Evolutionary conservation across 1,140 invertebrate genomes (phyloP).

Genomic region (Cepaea nemoralis): DNA sequence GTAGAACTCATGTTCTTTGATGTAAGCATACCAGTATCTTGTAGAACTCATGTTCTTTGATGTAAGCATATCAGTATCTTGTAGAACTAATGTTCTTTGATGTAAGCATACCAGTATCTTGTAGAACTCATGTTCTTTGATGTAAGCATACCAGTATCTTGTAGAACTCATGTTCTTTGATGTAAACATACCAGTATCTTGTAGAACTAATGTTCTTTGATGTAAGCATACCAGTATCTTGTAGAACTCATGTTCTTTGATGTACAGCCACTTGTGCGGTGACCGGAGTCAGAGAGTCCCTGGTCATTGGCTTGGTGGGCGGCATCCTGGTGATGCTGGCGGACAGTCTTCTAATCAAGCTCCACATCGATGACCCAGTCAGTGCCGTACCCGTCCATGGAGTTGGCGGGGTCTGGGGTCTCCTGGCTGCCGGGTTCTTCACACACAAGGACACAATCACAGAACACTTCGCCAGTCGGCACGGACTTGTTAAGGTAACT

Average conservation of each 20-base stretch:
- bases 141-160: too few relatives aligned
- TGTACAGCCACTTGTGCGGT: constrained; percentile 85
- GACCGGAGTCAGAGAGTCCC: constrained; percentile 86
- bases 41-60: too few relatives aligned
- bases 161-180: too few relatives aligned
- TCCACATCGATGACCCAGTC: constrained; percentile 90
- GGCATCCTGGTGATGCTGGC: constrained; percentile 79
- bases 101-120: too few relatives aligned
- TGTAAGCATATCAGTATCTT: too few relatives aligned
- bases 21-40: too few relatives aligned
- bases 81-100: too few relatives aligned
- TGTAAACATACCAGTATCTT: too few relatives aligned
- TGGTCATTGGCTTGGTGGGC: constrained; percentile 86
- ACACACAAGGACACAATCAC: constrained; percentile 87
- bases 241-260: not conserved
- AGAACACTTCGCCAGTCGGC: constrained; percentile 20
- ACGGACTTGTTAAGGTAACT: constrained; percentile 25
- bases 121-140: too few relatives aligned
- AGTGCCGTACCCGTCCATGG: constrained; percentile 91
- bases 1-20: too few relatives aligned
- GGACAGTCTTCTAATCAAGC: constrained; percentile 82
- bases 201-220: too few relatives aligned
- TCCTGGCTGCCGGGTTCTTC: constrained; percentile 89
- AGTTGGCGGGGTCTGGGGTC: constrained; percentile 71
- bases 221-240: too few relatives aligned